phyloP scores from a whole-genome alignment of 2,113 vertebrate genomes.

The Silurus asotus region DNA sequence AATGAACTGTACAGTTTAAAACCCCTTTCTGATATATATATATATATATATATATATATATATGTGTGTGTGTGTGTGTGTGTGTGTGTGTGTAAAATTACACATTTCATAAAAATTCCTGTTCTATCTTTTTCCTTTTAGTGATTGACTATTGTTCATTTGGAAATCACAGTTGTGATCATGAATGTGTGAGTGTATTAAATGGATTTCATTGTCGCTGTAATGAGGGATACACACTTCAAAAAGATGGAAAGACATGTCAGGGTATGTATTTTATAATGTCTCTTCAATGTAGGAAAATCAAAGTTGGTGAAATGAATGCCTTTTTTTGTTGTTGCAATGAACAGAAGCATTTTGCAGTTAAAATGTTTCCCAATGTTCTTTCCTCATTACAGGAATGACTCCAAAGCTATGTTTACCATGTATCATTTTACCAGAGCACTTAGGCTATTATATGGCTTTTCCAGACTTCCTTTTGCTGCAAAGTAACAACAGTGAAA shows the following conservation, averaged over 20 bases:
- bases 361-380: constrained; percentile 34
- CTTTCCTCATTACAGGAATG: neutral
- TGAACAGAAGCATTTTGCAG: neutral
- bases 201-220: constrained; percentile 82
- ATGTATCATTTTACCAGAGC: constrained; percentile 15
- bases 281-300: neutral
- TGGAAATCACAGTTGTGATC: constrained; percentile 91
- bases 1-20: too few relatives aligned
- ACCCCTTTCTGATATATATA: neutral
- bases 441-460: neutral
- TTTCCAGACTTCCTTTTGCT: constrained; percentile 16
- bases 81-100: too few relatives aligned
- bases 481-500: neutral
- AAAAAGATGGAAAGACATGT: constrained; percentile 82
- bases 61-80: too few relatives aligned
- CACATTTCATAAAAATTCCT: neutral
- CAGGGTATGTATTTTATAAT: constrained; percentile 42
- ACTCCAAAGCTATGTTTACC: constrained; percentile 18
- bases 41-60: neutral
- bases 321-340: neutral
- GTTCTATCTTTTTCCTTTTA: constrained; percentile 50
- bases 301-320: neutral
- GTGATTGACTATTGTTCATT: constrained; percentile 88
- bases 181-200: constrained; percentile 83
- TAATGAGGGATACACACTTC: constrained; percentile 75